These are phyloP conservation scores for Aplochiton taeniatus DNA, from an alignment of 2,797 vertebrate species.

Conservation along the genomic window DNA sequence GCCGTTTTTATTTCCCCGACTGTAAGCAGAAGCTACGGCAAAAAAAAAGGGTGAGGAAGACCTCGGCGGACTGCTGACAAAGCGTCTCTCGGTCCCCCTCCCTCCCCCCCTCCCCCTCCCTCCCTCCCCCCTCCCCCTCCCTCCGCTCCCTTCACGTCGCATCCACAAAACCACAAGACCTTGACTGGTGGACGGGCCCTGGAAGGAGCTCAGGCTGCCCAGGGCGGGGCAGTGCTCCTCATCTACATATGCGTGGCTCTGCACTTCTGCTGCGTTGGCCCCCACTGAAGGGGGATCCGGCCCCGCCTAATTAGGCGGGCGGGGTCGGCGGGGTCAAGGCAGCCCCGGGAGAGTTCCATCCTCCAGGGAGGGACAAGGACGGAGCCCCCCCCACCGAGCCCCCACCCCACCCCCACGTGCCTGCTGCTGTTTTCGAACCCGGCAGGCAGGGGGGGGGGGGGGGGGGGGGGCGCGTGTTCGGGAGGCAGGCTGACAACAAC, in stretches of 20 bases:
- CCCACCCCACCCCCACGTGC: constrained; percentile 19
- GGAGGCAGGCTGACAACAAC: constrained; percentile 18
- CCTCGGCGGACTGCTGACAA: constrained; percentile 19
- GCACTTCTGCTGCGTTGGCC: constrained; percentile 57
- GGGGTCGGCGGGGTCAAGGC: constrained; percentile 47
- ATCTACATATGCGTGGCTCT: constrained; percentile 69
- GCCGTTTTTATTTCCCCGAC: no score
- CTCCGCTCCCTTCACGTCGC: no score
- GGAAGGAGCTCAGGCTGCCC: constrained; percentile 42
- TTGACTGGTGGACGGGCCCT: constrained; percentile 50
- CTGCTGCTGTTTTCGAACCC: constrained; percentile 15
- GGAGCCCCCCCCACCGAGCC: constrained; percentile 35
- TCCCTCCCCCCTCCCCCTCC: no score
- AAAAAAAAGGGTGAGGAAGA: no score
- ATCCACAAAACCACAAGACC: constrained; percentile 42
- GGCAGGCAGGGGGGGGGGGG: no score
- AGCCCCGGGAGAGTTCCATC: constrained; percentile 49
- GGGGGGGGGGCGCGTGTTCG: constrained; percentile 16
- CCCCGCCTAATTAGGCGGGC: constrained; percentile 65
- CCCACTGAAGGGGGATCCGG: constrained; percentile 53
- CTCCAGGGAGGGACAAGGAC: constrained; percentile 61
- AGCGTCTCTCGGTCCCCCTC: background rate
- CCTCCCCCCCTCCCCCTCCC: background rate
- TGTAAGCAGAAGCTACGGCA: no score
- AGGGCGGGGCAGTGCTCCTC: constrained; percentile 39